Percentiles rank a stretch among this genome's conserved stretches.
These are phyloP conservation scores for Myotis yumanensis DNA, from an alignment of 2,113 vertebrate species.

Conservation along the genomic window DNA sequence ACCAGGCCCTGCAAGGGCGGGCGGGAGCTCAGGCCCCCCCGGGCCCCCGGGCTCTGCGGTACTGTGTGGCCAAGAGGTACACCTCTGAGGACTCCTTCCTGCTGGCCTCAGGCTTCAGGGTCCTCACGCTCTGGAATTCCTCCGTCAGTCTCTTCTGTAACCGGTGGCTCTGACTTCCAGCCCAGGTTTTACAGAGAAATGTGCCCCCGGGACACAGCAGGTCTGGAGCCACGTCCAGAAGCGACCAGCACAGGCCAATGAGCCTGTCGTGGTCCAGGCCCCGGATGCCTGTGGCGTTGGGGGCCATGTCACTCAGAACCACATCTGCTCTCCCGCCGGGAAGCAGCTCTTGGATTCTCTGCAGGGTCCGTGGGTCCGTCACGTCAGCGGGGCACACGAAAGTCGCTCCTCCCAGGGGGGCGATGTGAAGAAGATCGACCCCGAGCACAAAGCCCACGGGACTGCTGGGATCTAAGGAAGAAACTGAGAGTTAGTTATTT, in stretches of 20 bases:
- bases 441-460: constrained; percentile 91
- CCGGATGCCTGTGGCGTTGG: constrained; percentile 92
- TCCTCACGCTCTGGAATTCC: constrained; percentile 85
- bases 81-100: constrained; percentile 93
- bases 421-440: constrained; percentile 89
- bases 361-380: constrained; percentile 81
- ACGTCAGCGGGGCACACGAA: constrained; percentile 89
- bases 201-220: constrained; percentile 87
- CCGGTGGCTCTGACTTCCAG: constrained; percentile 84
- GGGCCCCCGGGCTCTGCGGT: constrained; percentile 59
- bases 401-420: constrained; percentile 90
- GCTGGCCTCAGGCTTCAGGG: constrained; percentile 92
- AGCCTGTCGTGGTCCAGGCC: constrained; percentile 93
- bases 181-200: constrained; percentile 95
- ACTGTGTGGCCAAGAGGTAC: constrained; percentile 89
- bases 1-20: background rate
- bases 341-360: constrained; percentile 86
- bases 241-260: constrained; percentile 86
- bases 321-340: constrained; percentile 87
- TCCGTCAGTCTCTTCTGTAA: constrained; percentile 86
- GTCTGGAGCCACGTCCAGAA: constrained; percentile 85
- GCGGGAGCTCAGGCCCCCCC: background rate
- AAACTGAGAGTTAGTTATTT: background rate
- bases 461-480: constrained; percentile 83
- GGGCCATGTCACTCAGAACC: constrained; percentile 96